phyloP scores from a whole-genome alignment of 1,140 invertebrate species.

The Anagrus nilaparvatae region DNA sequence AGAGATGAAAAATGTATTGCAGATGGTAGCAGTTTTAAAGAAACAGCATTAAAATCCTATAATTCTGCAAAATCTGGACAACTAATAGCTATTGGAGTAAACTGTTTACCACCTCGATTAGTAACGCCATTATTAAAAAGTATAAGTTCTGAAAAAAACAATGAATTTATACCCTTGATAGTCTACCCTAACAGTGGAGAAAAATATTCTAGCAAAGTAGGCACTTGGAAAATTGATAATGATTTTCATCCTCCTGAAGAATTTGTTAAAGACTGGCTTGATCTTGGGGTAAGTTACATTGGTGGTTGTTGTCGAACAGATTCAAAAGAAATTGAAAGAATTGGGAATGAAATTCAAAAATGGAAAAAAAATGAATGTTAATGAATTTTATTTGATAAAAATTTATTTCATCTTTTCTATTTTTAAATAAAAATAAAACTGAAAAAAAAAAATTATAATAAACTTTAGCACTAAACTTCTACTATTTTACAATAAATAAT shows the following conservation, averaged over 20 bases:
- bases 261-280: slow-evolving; percentile 59
- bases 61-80: slow-evolving; percentile 48
- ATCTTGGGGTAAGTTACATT: slow-evolving; percentile 58
- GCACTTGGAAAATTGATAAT: slow-evolving; percentile 47
- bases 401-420: too few species aligned
- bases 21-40: slow-evolving; percentile 63
- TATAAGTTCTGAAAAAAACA: slow-evolving; percentile 32
- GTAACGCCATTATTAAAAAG: slow-evolving; percentile 47
- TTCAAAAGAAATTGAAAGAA: slow-evolving; percentile 50
- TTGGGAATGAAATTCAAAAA: slow-evolving; percentile 36
- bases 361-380: slow-evolving; percentile 22
- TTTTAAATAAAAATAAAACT: too few species aligned
- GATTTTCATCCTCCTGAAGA: slow-evolving; percentile 45
- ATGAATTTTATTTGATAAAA: too few species aligned
- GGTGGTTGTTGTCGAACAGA: slow-evolving; percentile 73
- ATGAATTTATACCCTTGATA: slow-evolving; percentile 44
- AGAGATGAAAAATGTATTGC: slow-evolving; percentile 53
- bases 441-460: too few species aligned
- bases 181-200: slow-evolving; percentile 71
- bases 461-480: too few species aligned
- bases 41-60: slow-evolving; percentile 54
- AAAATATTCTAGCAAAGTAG: slow-evolving; percentile 38
- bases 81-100: slow-evolving; percentile 73
- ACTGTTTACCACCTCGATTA: slow-evolving; percentile 64
- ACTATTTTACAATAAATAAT: too few species aligned